A percentile compares a stretch with the other conserved stretches of the same genome.
phyloP scores from a whole-genome alignment of 2,113 vertebrate genomes.

The Halcyon senegalensis region DNA sequence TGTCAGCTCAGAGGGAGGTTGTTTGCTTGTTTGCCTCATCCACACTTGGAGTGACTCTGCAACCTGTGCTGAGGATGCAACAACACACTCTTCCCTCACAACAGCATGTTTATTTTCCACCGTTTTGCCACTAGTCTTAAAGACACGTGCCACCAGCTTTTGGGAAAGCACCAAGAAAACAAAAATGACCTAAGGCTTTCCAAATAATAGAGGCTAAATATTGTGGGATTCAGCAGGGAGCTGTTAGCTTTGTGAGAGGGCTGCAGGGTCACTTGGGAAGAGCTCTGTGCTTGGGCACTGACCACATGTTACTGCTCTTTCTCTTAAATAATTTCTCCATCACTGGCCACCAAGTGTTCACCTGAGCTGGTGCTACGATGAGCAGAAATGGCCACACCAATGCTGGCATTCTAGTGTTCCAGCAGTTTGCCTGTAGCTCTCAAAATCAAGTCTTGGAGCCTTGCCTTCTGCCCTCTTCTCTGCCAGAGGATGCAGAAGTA shows the following conservation, averaged over 20 bases:
- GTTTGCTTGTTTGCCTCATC: not conserved
- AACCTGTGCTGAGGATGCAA: not conserved
- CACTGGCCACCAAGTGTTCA: not conserved
- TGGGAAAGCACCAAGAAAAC: not conserved
- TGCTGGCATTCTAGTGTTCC: not conserved
- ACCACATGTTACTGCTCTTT: not conserved
- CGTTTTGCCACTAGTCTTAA: not conserved
- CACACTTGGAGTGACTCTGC: not conserved
- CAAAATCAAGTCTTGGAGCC: not conserved
- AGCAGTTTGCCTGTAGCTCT: not conserved
- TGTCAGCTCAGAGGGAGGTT: not conserved
- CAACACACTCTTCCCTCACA: not conserved
- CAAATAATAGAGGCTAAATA: not conserved
- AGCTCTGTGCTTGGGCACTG: not conserved
- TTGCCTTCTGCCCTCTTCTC: not conserved
- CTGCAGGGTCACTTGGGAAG: not conserved
- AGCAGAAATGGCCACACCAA: not conserved
- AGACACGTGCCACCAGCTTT: not conserved
- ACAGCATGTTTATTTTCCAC: not conserved
- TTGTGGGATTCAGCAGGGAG: not conserved
- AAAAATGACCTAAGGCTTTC: not conserved
- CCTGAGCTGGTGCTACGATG: fast-evolving
- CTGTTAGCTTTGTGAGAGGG: fast-evolving
- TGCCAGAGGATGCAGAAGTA: not conserved
- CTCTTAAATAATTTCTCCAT: not conserved